Evolutionary conservation across 2,113 vertebrate species (phyloP).

Genomic region (Lycocorax pyrrhopterus): DNA sequence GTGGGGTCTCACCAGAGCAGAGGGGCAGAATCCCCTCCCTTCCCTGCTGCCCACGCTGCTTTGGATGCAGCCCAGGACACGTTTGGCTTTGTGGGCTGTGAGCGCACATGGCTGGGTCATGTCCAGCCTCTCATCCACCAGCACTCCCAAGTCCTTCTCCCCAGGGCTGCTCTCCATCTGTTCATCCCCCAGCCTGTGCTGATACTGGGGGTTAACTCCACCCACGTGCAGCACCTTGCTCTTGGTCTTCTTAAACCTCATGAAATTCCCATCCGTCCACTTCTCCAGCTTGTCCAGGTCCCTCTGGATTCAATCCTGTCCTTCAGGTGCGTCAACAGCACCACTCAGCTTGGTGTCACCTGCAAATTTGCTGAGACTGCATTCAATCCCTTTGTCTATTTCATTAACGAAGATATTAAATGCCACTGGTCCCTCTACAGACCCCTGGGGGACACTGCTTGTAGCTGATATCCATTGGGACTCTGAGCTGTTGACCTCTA

Average conservation of each 20-base stretch:
- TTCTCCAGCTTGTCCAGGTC: fast-evolving
- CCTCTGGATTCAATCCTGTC: background rate
- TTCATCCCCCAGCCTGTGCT: background rate
- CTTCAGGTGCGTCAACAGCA: background rate
- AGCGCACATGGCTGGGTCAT: background rate
- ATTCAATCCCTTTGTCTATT: background rate
- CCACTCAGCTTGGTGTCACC: background rate
- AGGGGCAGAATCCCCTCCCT: background rate
- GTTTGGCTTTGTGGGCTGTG: background rate
- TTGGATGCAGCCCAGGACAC: background rate
- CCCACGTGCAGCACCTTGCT: fast-evolving
- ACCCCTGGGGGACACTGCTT: background rate
- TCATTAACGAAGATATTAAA: background rate
- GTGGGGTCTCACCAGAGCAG: background rate
- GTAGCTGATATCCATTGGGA: too few relatives aligned
- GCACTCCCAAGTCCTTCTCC: too few relatives aligned
- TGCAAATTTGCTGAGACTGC: background rate
- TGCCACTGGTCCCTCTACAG: background rate
- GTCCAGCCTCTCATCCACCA: background rate
- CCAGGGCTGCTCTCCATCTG: fast-evolving
- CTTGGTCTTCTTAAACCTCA: background rate
- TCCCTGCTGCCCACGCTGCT: background rate
- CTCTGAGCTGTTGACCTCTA: background rate
- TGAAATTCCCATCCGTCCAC: fast-evolving
- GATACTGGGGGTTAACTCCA: fast-evolving